These are phyloP conservation scores for Rhabdornis inornatus DNA, from an alignment of 2,113 vertebrate species.

Conservation along the genomic window DNA sequence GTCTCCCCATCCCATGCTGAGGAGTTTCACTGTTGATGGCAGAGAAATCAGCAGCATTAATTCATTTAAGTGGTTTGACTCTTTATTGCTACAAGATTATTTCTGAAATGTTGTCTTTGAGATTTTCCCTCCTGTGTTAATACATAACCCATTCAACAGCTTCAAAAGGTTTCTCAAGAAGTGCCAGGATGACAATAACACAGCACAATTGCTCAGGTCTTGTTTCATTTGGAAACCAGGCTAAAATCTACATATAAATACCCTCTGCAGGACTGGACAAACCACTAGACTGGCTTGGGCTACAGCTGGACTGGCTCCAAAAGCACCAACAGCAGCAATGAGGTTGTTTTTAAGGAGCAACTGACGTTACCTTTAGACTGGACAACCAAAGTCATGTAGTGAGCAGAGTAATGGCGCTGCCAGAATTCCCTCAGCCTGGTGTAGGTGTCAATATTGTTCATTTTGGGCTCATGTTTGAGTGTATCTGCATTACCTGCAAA, in stretches of 20 bases:
- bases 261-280: not conserved
- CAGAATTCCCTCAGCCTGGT: conserved; percentile 88
- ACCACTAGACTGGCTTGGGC: not conserved
- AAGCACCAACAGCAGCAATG: not conserved
- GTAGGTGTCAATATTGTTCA: conserved; percentile 89
- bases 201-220: not conserved
- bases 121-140: not conserved
- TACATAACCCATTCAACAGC: not conserved
- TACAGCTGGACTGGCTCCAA: not conserved
- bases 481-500: conserved; percentile 91
- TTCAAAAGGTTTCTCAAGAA: not conserved
- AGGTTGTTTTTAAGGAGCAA: not conserved
- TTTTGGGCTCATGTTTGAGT: conserved; percentile 86
- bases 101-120: not conserved
- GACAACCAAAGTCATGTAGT: conserved; percentile 94
- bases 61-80: not conserved
- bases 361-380: conserved; percentile 88
- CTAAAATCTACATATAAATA: conserved; percentile 31
- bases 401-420: conserved; percentile 90
- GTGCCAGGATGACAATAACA: not conserved
- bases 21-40: not conserved
- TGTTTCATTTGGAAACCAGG: not conserved
- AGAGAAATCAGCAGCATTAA: not conserved
- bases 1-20: not conserved
- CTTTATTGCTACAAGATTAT: not conserved